Base-by-base conservation (phyloP, 1,140 invertebrate species). In the Drosophila tropicalis region DNA sequence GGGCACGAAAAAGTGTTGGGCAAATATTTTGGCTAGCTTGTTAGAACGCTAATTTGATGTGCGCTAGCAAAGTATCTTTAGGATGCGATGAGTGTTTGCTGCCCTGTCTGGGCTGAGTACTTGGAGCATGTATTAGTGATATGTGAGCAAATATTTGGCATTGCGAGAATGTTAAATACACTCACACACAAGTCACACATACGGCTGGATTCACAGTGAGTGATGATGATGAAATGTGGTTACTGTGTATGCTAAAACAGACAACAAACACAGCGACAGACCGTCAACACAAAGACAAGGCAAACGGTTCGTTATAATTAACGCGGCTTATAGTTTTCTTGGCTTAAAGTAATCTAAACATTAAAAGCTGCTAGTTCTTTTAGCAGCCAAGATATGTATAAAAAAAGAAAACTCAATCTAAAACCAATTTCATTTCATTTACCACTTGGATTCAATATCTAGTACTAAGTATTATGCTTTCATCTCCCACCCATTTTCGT, bases 11-110 rank as follows among this genome's bases (percentile, higher is more conserved):
- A 44, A 15, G 73, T 70, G 72, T 76, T 76, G 73, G 72, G 34
- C 72, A 76, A 76, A 76, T 55, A 76, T 58, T 69, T 76, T 76
- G 61, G 40, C 61, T 25, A 62, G 72, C 44, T 63, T 76, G 66
- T 54, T 47, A 74, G 65, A 47, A 66, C 58, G 73, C 72, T 76
- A 76, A 76, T 76, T 76, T 76, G 73, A 69, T 76, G 72, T 55
- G 58, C 7, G 17, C 36, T 41, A 40, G 5, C 17, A 29, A 51
- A 13, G 65, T 76, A 76, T 76, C 73, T 61, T 62, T 75, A 3
- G 32, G 39, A 51, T 67, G 40, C 55, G 13, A 41, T 9, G 13
- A 15, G 10, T 72, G 51, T 62, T 58, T 72, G 67, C 44, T 19
- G 34, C 40, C 40, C 55, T n/a, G 10, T 15, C 60, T 51, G 25